These are phyloP conservation scores for Trichogramma pretiosum DNA, from an alignment of 1,140 invertebrate genomes.

Conservation along the genomic window DNA sequence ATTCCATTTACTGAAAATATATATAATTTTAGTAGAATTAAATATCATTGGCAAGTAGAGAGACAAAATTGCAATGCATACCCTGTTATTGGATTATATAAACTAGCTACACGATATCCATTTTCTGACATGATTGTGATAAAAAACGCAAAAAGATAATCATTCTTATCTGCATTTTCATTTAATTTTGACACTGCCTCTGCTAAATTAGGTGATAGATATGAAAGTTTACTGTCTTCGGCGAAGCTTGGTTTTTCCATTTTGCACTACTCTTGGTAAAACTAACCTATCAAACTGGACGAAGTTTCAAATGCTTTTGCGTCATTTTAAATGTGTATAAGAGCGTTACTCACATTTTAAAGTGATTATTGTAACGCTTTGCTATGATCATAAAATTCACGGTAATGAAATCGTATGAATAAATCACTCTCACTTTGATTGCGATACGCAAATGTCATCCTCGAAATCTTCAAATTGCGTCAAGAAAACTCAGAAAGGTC, in stretches of 20 bases:
- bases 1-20: conserved; percentile 8
- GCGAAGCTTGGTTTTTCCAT: conserved; percentile 20
- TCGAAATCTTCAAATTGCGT: too few relatives aligned
- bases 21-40: too few relatives aligned
- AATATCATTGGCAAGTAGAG: background rate
- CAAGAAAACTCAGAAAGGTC: too few relatives aligned
- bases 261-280: background rate
- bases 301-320: too few relatives aligned
- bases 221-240: conserved; percentile 26
- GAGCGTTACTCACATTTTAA: too few relatives aligned
- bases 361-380: too few relatives aligned
- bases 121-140: conserved; percentile 28
- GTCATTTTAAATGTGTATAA: too few relatives aligned
- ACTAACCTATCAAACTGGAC: conserved; percentile 8
- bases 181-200: conserved; percentile 16
- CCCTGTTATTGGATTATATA: conserved; percentile 7
- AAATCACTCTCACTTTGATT: too few relatives aligned
- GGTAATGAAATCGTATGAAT: too few relatives aligned
- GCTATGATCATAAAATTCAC: too few relatives aligned
- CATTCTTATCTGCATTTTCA: conserved; percentile 21
- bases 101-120: conserved; percentile 20
- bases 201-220: conserved; percentile 20
- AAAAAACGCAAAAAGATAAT: conserved; percentile 28
- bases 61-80: background rate
- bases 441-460: too few relatives aligned